Percentiles rank a stretch among this genome's conserved stretches.
These are phyloP conservation scores for Rhagophthalmus giganteus DNA, from an alignment of 2,888 invertebrate genomes.

Conservation along the genomic window DNA sequence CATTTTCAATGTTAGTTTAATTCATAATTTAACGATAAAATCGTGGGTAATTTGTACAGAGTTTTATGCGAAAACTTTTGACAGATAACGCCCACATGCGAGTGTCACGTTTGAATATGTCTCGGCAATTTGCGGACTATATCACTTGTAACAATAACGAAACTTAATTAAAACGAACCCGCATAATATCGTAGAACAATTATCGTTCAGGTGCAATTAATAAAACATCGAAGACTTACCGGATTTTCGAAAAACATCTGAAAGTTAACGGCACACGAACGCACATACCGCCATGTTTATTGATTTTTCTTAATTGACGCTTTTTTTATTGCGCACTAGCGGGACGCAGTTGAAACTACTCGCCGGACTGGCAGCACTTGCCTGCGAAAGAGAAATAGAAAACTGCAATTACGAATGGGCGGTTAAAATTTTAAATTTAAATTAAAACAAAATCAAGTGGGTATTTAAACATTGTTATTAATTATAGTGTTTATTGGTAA, in stretches of 20 bases:
- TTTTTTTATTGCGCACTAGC: conserved; percentile 17
- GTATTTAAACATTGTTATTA: no score
- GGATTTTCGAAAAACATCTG: conserved; percentile 46
- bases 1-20: conserved; percentile 8
- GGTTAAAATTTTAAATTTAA: no score
- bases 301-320: conserved; percentile 48
- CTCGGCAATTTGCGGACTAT: conserved; percentile 38
- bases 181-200: conserved; percentile 1
- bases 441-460: no score
- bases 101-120: conserved; percentile 47
- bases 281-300: conserved; percentile 53
- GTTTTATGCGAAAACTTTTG: conserved; percentile 39
- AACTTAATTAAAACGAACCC: conserved; percentile 14
- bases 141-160: conserved; percentile 38
- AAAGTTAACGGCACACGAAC: conserved; percentile 44
- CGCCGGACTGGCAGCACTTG: conserved; percentile 10
- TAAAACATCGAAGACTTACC: conserved; percentile 41
- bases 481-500: no score
- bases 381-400: no score
- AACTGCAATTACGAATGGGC: no score
- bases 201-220: not conserved
- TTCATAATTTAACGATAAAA: conserved; percentile 2
- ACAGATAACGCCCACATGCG: conserved; percentile 55
- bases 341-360: conserved; percentile 1
- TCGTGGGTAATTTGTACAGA: not conserved